These are phyloP conservation scores for Ips typographus DNA, from an alignment of 1,140 invertebrate genomes.

Conservation along the genomic window DNA sequence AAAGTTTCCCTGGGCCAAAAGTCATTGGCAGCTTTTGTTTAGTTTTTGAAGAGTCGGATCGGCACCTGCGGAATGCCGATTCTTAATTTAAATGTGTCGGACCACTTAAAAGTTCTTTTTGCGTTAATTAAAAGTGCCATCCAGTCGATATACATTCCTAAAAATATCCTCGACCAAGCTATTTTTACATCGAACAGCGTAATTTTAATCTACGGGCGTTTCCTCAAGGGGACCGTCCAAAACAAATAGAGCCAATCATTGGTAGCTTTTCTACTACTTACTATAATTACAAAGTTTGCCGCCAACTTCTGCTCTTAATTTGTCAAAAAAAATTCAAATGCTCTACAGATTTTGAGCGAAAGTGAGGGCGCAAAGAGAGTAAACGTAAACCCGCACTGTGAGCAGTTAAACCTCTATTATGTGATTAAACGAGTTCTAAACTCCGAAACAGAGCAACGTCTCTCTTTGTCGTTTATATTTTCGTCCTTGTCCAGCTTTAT, in stretches of 20 bases:
- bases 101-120: no score
- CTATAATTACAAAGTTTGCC: no score
- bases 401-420: slow-evolving; percentile 31
- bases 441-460: slow-evolving; percentile 3
- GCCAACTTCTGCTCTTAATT: no score
- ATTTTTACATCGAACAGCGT: neutral
- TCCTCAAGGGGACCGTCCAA: neutral
- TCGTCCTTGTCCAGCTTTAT: slow-evolving; percentile 12
- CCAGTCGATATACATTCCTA: no score
- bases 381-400: slow-evolving; percentile 22
- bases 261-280: no score
- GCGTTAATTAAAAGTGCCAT: no score
- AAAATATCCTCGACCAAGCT: neutral
- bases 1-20: no score
- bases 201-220: neutral
- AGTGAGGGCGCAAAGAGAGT: slow-evolving; percentile 25
- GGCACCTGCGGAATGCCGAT: no score
- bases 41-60: no score
- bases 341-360: neutral
- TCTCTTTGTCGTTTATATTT: slow-evolving; percentile 2
- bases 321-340: no score
- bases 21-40: no score
- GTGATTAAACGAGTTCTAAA: slow-evolving; percentile 31
- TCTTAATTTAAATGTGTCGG: no score
- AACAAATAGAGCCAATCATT: slow-evolving; percentile 2